A percentile compares a stretch with the other conserved stretches of the same genome.
Evolutionary conservation across 2,888 invertebrate genomes (phyloP).

Genomic region (Ectropis crepuscularia): DNA sequence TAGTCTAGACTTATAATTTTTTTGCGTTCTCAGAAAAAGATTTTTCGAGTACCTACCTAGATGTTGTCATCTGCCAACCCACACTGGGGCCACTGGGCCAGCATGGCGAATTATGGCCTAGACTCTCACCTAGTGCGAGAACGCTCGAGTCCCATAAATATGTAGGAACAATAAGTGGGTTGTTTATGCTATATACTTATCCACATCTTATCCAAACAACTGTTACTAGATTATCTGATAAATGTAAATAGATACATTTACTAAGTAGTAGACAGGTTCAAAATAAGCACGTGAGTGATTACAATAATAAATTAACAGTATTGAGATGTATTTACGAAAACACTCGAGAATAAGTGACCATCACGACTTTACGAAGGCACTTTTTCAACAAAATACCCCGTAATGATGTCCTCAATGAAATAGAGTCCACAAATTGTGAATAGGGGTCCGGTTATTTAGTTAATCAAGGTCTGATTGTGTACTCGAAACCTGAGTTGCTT

Average conservation of each 20-base stretch:
- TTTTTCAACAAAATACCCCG: conserved; percentile 36
- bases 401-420: conserved; percentile 38
- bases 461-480: conserved; percentile 63
- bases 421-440: conserved; percentile 8
- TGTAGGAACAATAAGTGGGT: too few relatives aligned
- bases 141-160: too few relatives aligned
- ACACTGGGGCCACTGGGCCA: too few relatives aligned
- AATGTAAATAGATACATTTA: not conserved
- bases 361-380: conserved; percentile 15
- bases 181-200: too few relatives aligned
- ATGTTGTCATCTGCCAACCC: too few relatives aligned
- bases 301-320: conserved; percentile 14
- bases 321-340: conserved; percentile 6
- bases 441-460: conserved; percentile 51
- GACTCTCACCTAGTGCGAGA: too few relatives aligned
- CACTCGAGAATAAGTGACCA: conserved; percentile 16
- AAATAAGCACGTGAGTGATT: not conserved
- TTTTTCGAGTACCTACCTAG: too few relatives aligned
- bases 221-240: too few relatives aligned
- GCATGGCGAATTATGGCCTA: too few relatives aligned
- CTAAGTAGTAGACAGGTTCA: not conserved
- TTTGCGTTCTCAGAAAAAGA: too few relatives aligned
- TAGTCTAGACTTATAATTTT: too few relatives aligned
- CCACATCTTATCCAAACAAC: too few relatives aligned
- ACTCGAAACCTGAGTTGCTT: conserved; percentile 43